phyloP scores from a whole-genome alignment of 1,140 invertebrate genomes.

The Odontomachus brunneus region DNA sequence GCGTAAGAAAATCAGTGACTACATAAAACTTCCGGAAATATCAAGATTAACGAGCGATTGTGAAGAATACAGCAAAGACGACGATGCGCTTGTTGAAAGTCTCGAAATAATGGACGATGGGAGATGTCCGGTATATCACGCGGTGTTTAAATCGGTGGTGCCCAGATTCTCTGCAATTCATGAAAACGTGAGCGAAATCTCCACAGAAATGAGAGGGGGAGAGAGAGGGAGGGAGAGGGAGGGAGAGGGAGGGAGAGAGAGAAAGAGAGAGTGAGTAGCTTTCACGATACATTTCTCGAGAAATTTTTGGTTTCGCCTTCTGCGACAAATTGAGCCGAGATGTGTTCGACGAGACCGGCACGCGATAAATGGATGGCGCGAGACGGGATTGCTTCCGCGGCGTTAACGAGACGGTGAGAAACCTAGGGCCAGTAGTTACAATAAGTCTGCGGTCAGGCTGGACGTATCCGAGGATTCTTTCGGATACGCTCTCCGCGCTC shows the following conservation, averaged over 20 bases:
- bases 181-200: slow-evolving; percentile 29
- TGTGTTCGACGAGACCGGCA: neutral
- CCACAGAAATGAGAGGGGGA: too few species aligned
- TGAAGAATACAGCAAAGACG: neutral
- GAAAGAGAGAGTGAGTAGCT: neutral
- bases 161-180: slow-evolving; percentile 48
- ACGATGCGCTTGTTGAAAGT: neutral
- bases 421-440: slow-evolving; percentile 46
- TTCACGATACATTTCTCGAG: too few species aligned
- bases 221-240: neutral
- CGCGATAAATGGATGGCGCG: neutral
- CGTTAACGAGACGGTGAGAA: slow-evolving; percentile 43
- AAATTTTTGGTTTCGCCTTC: too few species aligned
- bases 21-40: neutral
- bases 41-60: neutral
- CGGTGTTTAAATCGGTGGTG: slow-evolving; percentile 69
- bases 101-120: neutral
- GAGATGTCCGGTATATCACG: slow-evolving; percentile 60
- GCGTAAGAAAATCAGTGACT: neutral
- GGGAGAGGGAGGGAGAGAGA: neutral
- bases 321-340: neutral
- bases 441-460: slow-evolving; percentile 66
- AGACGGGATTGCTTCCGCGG: neutral
- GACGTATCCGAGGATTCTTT: slow-evolving; percentile 64
- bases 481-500: neutral